These are phyloP conservation scores for Sebastes itinus DNA, from an alignment of 2,797 vertebrate species.

Conservation along the genomic window DNA sequence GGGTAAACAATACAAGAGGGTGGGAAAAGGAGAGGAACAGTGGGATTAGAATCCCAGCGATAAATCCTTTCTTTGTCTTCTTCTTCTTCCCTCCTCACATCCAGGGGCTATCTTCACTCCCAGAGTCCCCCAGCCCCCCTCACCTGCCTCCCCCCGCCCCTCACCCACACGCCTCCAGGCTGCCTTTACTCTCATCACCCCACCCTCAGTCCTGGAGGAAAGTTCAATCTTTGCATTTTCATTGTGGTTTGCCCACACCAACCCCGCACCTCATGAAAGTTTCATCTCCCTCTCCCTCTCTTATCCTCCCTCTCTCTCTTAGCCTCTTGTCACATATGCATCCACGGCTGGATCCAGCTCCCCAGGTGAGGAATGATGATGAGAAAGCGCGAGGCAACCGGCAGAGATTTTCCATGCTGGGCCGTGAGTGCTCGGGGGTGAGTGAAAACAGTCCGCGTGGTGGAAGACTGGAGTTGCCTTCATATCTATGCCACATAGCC, in stretches of 20 bases:
- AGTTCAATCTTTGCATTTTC: constrained; percentile 80
- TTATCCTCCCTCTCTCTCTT: constrained; percentile 4
- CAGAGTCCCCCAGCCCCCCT: constrained; percentile 5
- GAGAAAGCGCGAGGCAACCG: constrained; percentile 65
- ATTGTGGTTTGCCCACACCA: constrained; percentile 64
- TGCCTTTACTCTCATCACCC: constrained; percentile 60
- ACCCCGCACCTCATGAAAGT: constrained; percentile 70
- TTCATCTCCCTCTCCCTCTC: constrained; percentile 56
- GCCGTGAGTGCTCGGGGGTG: constrained; percentile 45
- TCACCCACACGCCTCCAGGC: constrained; percentile 35
- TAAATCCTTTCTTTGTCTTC: constrained; percentile 41
- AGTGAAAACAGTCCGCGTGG: constrained; percentile 54
- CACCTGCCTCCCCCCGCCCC: background rate
- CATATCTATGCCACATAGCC: constrained; percentile 56
- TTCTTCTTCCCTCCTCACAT: constrained; percentile 38
- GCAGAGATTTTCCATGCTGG: constrained; percentile 60
- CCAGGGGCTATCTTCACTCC: constrained; percentile 42
- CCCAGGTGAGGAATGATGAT: constrained; percentile 77
- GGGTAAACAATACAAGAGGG: constrained; percentile 33
- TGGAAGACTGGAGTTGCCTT: constrained; percentile 28
- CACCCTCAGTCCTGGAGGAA: constrained; percentile 60
- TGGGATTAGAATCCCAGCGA: constrained; percentile 44
- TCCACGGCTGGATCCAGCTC: constrained; percentile 56
- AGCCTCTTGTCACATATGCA: constrained; percentile 47
- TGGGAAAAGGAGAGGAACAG: background rate